phyloP scores from a whole-genome alignment of 2,888 invertebrate genomes.

The Artemia sinica region DNA sequence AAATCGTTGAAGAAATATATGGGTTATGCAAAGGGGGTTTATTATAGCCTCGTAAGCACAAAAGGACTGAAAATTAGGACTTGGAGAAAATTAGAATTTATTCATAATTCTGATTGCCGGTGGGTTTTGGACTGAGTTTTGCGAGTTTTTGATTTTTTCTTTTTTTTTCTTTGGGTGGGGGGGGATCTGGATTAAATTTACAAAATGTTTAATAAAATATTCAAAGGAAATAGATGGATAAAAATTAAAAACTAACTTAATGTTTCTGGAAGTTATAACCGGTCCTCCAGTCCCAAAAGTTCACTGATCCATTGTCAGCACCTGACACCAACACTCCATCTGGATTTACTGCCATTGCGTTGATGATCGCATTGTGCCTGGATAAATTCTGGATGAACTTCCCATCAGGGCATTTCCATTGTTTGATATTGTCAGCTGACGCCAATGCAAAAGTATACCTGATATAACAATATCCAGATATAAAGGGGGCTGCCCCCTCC shows the following conservation, averaged over 20 bases:
- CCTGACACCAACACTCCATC: constrained; percentile 94
- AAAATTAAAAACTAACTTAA: constrained; percentile 38
- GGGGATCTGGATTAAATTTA: too few relatives aligned
- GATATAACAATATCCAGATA: constrained; percentile 24
- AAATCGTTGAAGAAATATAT: too few relatives aligned
- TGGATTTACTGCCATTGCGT: constrained; percentile 82
- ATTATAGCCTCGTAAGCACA: too few relatives aligned
- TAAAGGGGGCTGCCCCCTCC: too few relatives aligned
- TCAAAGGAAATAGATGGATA: not conserved
- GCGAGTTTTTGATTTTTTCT: too few relatives aligned
- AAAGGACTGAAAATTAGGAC: too few relatives aligned
- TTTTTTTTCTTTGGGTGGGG: too few relatives aligned
- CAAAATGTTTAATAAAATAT: too few relatives aligned
- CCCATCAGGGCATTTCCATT: constrained; percentile 96
- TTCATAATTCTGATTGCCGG: too few relatives aligned
- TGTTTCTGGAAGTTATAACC: constrained; percentile 94
- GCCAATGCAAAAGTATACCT: constrained; percentile 90
- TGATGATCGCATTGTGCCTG: constrained; percentile 92
- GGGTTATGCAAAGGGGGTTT: too few relatives aligned
- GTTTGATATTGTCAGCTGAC: constrained; percentile 95
- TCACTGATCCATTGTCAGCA: constrained; percentile 92
- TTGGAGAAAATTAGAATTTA: too few relatives aligned
- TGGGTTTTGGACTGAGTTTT: too few relatives aligned
- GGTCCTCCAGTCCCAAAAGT: constrained; percentile 97
- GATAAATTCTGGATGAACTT: constrained; percentile 90